phyloP scores from a whole-genome alignment of 1,140 invertebrate genomes.

The Tetragnatha versicolor region DNA sequence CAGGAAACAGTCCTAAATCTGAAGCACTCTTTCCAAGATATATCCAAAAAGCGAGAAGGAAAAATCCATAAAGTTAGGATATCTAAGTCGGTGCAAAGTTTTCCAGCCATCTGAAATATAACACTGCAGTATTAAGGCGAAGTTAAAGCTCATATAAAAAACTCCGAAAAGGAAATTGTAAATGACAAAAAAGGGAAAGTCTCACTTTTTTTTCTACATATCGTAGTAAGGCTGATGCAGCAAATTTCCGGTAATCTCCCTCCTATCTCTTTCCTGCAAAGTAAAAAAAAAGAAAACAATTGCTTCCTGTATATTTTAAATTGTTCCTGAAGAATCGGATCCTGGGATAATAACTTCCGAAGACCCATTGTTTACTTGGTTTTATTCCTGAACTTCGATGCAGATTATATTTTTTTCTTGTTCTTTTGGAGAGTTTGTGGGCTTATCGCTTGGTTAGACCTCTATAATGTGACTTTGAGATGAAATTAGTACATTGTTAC shows the following conservation, averaged over 20 bases:
- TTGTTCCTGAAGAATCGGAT: slow-evolving; percentile 4
- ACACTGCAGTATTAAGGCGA: no score
- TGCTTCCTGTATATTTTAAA: slow-evolving; percentile 41
- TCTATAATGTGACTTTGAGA: neutral
- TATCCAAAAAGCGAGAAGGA: no score
- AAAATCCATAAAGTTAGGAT: no score
- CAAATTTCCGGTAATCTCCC: slow-evolving; percentile 19
- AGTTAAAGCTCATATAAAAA: no score
- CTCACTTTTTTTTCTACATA: neutral
- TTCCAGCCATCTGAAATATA: no score
- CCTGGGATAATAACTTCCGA: slow-evolving; percentile 34
- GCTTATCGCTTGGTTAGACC: neutral
- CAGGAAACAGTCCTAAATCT: no score
- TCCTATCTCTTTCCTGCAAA: slow-evolving; percentile 33
- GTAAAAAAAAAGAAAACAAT: slow-evolving; percentile 7
- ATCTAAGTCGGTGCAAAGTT: no score
- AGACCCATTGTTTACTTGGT: slow-evolving; percentile 18
- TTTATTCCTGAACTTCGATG: slow-evolving; percentile 3
- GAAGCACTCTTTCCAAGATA: no score
- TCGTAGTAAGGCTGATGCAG: slow-evolving; percentile 2
- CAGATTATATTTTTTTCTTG: neutral
- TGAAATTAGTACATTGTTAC: slow-evolving; percentile 17
- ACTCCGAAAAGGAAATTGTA: neutral
- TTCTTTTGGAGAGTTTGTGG: neutral
- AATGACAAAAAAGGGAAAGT: slow-evolving; percentile 17